These are phyloP conservation scores for Bergia puertoricense DNA, from an alignment of 92 coral and sea anemone species.

Conservation along the genomic window DNA sequence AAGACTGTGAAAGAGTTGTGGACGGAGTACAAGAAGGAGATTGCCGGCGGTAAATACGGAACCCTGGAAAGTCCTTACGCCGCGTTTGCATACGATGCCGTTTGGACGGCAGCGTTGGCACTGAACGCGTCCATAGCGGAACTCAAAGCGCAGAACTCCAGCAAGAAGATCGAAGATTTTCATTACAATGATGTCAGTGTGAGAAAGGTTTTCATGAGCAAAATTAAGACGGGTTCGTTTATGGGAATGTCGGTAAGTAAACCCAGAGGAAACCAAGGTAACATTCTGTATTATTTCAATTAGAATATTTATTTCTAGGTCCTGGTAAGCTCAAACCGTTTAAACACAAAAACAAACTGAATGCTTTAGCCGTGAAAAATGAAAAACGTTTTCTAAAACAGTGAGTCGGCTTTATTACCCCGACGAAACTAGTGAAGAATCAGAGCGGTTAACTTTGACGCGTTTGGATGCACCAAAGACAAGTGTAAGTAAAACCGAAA, in stretches of 20 bases:
- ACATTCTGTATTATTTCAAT: background rate
- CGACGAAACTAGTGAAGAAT: too few relatives aligned
- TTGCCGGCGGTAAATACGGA: conserved; percentile 37
- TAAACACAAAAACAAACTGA: too few relatives aligned
- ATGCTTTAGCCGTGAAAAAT: too few relatives aligned
- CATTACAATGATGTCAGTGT: conserved; percentile 66
- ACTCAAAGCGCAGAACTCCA: conserved; percentile 59
- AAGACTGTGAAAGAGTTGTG: conserved; percentile 62
- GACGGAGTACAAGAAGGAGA: conserved; percentile 39
- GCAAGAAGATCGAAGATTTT: conserved; percentile 68
- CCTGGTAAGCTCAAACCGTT: too few relatives aligned
- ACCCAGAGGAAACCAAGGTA: background rate
- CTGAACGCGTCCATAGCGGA: conserved; percentile 61
- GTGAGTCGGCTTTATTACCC: too few relatives aligned
- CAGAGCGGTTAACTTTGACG: too few relatives aligned
- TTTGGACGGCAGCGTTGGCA: conserved; percentile 73
- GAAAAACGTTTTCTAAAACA: too few relatives aligned
- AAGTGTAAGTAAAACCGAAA: too few relatives aligned
- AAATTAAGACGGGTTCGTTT: conserved; percentile 51
- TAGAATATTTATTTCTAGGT: background rate
- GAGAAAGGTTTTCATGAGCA: conserved; percentile 63
- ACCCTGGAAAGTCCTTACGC: conserved; percentile 56
- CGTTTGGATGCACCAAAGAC: too few relatives aligned
- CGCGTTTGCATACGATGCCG: conserved; percentile 83
- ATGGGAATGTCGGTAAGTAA: conserved; percentile 88